Conservation (phyloP, 2,797 vertebrate genomes). For the Sparidentex hasta region DNA sequence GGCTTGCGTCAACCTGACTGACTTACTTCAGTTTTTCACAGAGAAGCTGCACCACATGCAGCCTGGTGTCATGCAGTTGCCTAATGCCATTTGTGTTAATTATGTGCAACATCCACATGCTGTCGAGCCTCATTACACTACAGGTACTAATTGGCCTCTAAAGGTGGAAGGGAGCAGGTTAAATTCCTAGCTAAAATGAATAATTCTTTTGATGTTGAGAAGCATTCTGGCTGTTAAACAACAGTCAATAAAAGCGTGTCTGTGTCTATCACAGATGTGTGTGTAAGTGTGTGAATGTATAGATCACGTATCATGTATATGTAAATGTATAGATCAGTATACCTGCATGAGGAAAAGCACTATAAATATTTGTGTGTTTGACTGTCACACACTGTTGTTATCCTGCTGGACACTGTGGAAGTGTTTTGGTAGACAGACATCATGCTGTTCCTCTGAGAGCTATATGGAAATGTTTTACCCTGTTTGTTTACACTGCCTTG, state of each 20-base stretch:
- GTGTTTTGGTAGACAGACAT: conserved; percentile 47
- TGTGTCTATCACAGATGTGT: conserved; percentile 31
- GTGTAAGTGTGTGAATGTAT: conserved; percentile 20
- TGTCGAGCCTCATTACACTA: conserved; percentile 83
- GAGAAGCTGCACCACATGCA: conserved; percentile 37
- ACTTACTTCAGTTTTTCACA: conserved; percentile 51
- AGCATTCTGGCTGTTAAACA: conserved; percentile 60
- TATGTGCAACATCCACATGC: conserved; percentile 83
- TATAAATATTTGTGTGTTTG: conserved; percentile 38
- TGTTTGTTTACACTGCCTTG: conserved; percentile 65
- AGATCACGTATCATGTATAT: too few species aligned
- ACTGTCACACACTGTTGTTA: conserved; percentile 52
- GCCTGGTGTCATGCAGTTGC: conserved; percentile 67
- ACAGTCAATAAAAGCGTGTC: conserved; percentile 64
- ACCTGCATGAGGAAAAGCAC: conserved; percentile 27
- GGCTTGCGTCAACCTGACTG: conserved; percentile 42
- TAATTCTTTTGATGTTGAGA: conserved; percentile 79
- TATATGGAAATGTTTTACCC: conserved; percentile 50
- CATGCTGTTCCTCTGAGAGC: conserved; percentile 53
- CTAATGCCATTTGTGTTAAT: conserved; percentile 86
- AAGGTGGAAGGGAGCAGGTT: conserved; percentile 74
- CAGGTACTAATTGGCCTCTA: conserved; percentile 84
- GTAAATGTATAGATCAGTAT: conserved; percentile 20
- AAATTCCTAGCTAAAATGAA: conserved; percentile 77
- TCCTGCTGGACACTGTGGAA: conserved; percentile 30